A percentile compares a stretch with the other conserved stretches of the same genome.
These are phyloP conservation scores for Loripinus fragilis DNA, from an alignment of 2,888 invertebrate species.

Conservation along the genomic window DNA sequence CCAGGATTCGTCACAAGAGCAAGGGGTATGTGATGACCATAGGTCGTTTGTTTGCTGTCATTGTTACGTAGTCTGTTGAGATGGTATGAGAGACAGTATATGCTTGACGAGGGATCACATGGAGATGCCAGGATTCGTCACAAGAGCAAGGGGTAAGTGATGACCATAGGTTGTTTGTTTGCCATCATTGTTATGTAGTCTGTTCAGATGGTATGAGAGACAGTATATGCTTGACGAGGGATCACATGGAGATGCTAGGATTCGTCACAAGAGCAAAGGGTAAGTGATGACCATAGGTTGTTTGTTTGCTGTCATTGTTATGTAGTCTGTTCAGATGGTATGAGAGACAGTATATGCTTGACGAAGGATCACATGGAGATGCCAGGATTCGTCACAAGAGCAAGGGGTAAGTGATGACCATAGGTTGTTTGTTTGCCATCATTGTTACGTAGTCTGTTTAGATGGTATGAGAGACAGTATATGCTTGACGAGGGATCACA, in stretches of 20 bases:
- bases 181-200: constrained; percentile 94
- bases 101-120: too few relatives aligned
- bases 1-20: constrained; percentile 74
- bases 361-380: constrained; percentile 71
- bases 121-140: too few relatives aligned
- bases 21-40: constrained; percentile 71
- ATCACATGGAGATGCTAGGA: constrained; percentile 66
- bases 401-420: constrained; percentile 71
- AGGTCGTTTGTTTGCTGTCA: too few relatives aligned
- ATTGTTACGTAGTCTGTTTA: too few relatives aligned
- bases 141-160: too few relatives aligned
- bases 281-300: too few relatives aligned
- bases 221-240: constrained; percentile 79
- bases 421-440: background rate
- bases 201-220: constrained; percentile 93
- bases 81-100: too few relatives aligned
- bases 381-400: constrained; percentile 74
- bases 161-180: too few relatives aligned
- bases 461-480: too few relatives aligned
- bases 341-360: constrained; percentile 78
- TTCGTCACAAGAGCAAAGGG: constrained; percentile 78
- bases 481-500: too few relatives aligned
- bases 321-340: constrained; percentile 97
- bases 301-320: constrained; percentile 96
- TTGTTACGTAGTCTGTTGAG: too few relatives aligned